Evolutionary conservation across 2,797 vertebrate species (phyloP), one percentile per base, ranked within the genome.

Genomic region (Lemur catta): DNA sequence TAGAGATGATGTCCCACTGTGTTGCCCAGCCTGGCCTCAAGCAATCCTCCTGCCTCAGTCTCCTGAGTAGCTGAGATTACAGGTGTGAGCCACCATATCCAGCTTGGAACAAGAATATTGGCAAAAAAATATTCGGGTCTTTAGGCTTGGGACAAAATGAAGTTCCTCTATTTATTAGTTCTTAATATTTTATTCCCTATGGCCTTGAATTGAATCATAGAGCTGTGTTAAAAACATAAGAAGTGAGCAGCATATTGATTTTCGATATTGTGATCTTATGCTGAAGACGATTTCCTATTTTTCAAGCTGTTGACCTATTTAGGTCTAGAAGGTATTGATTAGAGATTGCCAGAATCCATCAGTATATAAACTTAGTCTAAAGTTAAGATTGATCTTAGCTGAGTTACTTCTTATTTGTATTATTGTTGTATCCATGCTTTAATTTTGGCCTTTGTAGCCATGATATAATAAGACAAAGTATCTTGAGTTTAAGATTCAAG

Each of bases 231-330:
- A 80, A 94, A 82, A 50, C 55, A 28, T 69, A 89, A 84, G 20
- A 82, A 63, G 48, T 65, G 10, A 74, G 15, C 1, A 43, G 35
- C 18, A 41, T 84, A 59, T 94, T 89, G 78, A 88, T 63, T 88
- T 95, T 95, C 86, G 24, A 91, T 96, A 55, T 61, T 92, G 38
- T 72, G 28, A 57, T 91, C 13, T 94, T 84, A 48, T 33, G 13
- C 24, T 95, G 33, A 94, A 74, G 69, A 67, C 4, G 1, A 61
- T 50, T 93, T 93, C 18, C 79, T 72, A 8, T 94, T 85, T 88
- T 76, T 80, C 13, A 80, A 46, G 30, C 57, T 67, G 20, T 61
- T 95, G 28, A 91, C 52, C 71, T 91, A 46, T 59, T 93, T 93
- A 84, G 26, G 7, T 81, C 14, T 87, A 79, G 38, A 85, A 79